Evolutionary conservation across 2,113 vertebrate genomes (phyloP).

Genomic region (Menura novaehollandiae): DNA sequence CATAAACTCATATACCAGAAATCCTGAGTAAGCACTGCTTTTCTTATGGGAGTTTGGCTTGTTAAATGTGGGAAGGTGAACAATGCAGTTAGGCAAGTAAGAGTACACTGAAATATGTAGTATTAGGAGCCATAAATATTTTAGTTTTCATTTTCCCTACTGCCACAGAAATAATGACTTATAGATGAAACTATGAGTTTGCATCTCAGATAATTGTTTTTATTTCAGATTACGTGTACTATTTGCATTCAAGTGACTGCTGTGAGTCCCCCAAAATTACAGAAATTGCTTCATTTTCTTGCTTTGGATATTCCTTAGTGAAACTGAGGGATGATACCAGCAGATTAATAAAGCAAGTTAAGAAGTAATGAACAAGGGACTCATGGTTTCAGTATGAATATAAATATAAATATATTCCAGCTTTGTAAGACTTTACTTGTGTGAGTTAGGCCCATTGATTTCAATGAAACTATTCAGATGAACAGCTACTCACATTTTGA

Average conservation of each 20-base stretch:
- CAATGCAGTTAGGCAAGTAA: background rate
- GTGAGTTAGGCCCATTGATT: background rate
- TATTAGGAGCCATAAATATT: conserved; percentile 3
- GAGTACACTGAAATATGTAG: background rate
- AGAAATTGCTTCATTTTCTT: background rate
- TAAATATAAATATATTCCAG: conserved; percentile 9
- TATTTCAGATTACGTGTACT: background rate
- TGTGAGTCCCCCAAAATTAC: background rate
- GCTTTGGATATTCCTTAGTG: background rate
- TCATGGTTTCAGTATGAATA: conserved; percentile 19
- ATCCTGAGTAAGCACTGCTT: background rate
- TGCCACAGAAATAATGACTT: background rate
- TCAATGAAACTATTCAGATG: background rate
- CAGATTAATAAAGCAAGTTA: conserved; percentile 43
- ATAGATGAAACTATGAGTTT: background rate
- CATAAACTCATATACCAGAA: background rate
- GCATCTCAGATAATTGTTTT: background rate
- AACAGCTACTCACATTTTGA: background rate
- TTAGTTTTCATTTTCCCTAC: conserved; percentile 9
- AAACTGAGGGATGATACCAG: conserved; percentile 20
- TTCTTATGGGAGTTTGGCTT: background rate
- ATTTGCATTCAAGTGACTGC: background rate
- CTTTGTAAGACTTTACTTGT: background rate
- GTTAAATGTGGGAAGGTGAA: background rate
- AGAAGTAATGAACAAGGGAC: conserved; percentile 21